Base-by-base conservation (phyloP, 2,888 invertebrate species). In the Adineta ricciae region DNA sequence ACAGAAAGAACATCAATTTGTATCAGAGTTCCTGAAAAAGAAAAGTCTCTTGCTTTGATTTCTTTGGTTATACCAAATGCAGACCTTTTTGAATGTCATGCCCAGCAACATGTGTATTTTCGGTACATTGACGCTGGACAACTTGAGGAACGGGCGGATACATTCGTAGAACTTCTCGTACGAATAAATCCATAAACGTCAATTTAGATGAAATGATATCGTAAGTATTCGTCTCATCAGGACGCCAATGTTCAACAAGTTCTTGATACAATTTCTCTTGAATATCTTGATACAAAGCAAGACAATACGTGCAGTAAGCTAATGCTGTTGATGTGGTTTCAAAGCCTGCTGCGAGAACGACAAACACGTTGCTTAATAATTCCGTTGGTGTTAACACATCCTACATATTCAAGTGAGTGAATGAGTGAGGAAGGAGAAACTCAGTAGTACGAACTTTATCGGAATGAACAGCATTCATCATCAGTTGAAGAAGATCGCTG, bases 301-400 rank as follows among this genome's bases (percentile, higher is more conserved):
- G 38, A 82, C 54, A 41, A 84, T 83, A 54, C 16, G 36, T 56
- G 7, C 73, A 54, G 56, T 84, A 83, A 24, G 56, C 83, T 32
- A 84, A 19, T 9, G 84, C 56, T 16, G 84, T 84, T 24, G 73
- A 73, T 78, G 84, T 83, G 36, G 84, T 84, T 46, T 83, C 84
- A 56, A 56, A 84, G 11, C 84, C 84, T 0, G 84, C 84, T 11
- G 49, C n/a, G n/a, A 84, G 50, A 41, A 84, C 54, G 19, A 84
- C 24, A 38, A 84, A 7, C 27, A 83, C 41, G 49, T 84, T 84
- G 16, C 41, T 72, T 54, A 82, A 24, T 19, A 64, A 64, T 64
- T 64, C 64, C 0, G 64, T n/a, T 64, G 27, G 24, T 19, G 8
- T 32, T 36, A 64, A 0, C 1, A 19, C 32, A 5, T 64, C 24